These are phyloP conservation scores for Leptothorax acervorum DNA, from an alignment of 2,888 invertebrate species.

Conservation along the genomic window DNA sequence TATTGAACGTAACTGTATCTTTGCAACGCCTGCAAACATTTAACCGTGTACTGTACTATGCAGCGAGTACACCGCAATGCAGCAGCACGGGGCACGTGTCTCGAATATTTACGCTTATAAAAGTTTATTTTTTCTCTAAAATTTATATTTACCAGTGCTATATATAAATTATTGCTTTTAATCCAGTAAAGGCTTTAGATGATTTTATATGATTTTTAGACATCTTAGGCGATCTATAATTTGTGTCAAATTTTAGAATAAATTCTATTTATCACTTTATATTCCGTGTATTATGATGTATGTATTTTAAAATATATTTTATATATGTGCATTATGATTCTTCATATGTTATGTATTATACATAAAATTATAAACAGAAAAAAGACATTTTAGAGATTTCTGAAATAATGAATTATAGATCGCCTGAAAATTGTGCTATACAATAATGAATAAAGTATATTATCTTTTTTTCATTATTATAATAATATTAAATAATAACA, in stretches of 20 bases:
- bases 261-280: not conserved
- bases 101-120: not conserved
- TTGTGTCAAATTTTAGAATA: not conserved
- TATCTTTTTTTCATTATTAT: not conserved
- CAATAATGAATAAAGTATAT: not conserved
- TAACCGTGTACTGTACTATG: not conserved
- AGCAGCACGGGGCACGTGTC: not conserved
- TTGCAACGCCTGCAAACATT: not conserved
- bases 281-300: not conserved
- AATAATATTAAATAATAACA: not conserved
- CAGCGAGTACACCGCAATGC: not conserved
- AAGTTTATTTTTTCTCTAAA: not conserved
- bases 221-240: not conserved
- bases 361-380: not conserved
- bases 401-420: not conserved
- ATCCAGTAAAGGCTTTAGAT: not conserved
- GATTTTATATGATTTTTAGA: not conserved
- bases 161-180: conserved; percentile 12
- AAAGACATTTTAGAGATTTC: not conserved
- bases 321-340: not conserved
- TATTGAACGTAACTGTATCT: not conserved
- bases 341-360: not conserved
- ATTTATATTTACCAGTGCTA: not conserved
- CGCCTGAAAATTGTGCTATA: not conserved
- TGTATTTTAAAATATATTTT: not conserved